Conservation (phyloP, 2,113 vertebrate genomes). For the Chaenocephalus aceratus region DNA sequence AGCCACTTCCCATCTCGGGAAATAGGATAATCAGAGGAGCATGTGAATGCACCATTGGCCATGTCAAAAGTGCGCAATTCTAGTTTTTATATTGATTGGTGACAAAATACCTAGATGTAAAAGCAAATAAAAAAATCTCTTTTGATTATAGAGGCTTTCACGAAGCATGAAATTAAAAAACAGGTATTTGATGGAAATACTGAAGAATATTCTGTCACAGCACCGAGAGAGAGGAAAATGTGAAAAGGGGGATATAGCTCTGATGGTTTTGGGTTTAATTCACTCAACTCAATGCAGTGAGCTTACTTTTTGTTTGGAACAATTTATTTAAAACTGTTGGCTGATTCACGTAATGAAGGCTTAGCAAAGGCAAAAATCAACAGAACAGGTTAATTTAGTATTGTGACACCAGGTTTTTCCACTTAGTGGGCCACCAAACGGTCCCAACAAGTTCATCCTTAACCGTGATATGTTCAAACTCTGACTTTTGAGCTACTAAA, state of each 20-base stretch:
- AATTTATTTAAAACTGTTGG: background rate
- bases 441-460: background rate
- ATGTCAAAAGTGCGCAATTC: no score
- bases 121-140: background rate
- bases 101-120: background rate
- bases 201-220: background rate
- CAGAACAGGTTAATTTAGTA: constrained; percentile 25
- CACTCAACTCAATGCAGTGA: background rate
- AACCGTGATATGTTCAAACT: background rate
- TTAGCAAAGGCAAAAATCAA: constrained; percentile 33
- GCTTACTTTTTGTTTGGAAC: background rate
- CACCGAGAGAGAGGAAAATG: background rate
- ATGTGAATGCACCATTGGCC: no score
- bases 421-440: background rate
- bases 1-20: no score
- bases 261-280: background rate
- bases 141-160: background rate
- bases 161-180: background rate
- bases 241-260: background rate
- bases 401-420: background rate
- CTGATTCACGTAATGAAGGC: background rate
- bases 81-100: background rate
- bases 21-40: no score
- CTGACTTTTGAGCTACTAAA: background rate
- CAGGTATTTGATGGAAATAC: background rate